Base-by-base conservation (phyloP, 2,888 invertebrate genomes). In the Brenthis ino region DNA sequence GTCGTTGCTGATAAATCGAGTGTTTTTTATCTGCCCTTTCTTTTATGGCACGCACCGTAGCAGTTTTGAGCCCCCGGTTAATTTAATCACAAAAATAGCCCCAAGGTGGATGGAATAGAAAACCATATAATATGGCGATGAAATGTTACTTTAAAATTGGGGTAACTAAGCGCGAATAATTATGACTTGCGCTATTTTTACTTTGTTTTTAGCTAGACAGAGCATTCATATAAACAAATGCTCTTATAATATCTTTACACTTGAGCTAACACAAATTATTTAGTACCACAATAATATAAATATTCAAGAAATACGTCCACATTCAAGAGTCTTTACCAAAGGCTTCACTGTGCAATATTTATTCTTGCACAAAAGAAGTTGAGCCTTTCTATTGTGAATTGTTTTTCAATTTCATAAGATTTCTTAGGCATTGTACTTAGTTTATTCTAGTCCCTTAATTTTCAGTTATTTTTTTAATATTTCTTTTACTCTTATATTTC, bases 281-380 rank as follows among this genome's bases (percentile, higher is more conserved):
- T 56, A 51, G 61, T 57, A 63, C 56, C 63, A 56, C 33, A 63
- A 67, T 61, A 63, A 63, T 67, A 63, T 63, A 63, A 63, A 67
- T 57, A 67, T 61, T 51, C 56, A 50, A 60, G 48, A 56, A 63
- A 67, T 67, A 56, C 56, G 56, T 67, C 56, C 56, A 50, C 56
- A 61, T 67, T 67, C 67, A 55, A 63, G 67, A 63, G 67, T 63
- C 67, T 67, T 67, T 67, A 67, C 67, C 56, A 67, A 67, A 56
- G 67, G 50, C 61, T 67, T 67, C 61, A 67, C 61, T 67, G 55
- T 67, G 56, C 67, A 67, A 67, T 67, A 67, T 67, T 67, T 67
- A 67, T 61, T 61, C 67, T 67, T 60, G 67, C 67, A 67, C 55
- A 61, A 65, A 67, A 61, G 67, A 58, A 67, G 28, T 56, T 20